A percentile compares a stretch with the other conserved stretches of the same genome.
phyloP scores from a whole-genome alignment of 1,140 invertebrate species.

The Danaus melanippus region DNA sequence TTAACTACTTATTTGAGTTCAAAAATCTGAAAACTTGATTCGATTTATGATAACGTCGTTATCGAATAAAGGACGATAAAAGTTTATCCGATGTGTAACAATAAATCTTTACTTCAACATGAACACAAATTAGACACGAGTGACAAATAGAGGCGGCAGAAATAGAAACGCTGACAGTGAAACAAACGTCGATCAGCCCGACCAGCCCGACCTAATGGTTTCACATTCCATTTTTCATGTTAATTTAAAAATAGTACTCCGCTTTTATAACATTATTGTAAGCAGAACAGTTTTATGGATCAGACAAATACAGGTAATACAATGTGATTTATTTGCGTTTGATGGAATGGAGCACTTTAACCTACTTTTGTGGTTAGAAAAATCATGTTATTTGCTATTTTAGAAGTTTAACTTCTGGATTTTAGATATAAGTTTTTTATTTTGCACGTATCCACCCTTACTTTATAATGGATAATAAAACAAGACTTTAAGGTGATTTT shows the following conservation, averaged over 20 bases:
- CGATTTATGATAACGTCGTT: conserved; percentile 4
- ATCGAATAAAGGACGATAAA: conserved; percentile 19
- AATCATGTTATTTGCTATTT: no score
- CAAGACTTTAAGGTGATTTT: no score
- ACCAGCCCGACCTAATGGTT: conserved; percentile 43
- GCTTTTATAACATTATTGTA: conserved; percentile 26
- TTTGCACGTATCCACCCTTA: no score
- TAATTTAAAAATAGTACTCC: conserved; percentile 52
- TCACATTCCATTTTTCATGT: conserved; percentile 68
- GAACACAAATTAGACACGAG: conserved; percentile 63
- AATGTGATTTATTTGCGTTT: conserved; percentile 12
- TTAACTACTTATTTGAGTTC: no score
- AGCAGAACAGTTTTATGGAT: conserved; percentile 12
- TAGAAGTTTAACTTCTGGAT: no score
- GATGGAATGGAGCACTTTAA: conserved; percentile 4
- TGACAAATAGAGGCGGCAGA: conserved; percentile 59
- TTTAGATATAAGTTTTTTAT: no score
- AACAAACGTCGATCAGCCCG: conserved; percentile 54
- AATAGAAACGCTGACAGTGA: conserved; percentile 63
- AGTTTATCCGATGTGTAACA: conserved; percentile 28
- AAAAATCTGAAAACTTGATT: background rate
- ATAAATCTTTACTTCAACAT: conserved; percentile 62
- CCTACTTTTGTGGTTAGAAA: conserved; percentile 3
- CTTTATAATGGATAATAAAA: no score
- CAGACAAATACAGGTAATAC: conserved; percentile 19